Base-by-base conservation (phyloP, 1,140 invertebrate genomes). In the Eumaeus atala region DNA sequence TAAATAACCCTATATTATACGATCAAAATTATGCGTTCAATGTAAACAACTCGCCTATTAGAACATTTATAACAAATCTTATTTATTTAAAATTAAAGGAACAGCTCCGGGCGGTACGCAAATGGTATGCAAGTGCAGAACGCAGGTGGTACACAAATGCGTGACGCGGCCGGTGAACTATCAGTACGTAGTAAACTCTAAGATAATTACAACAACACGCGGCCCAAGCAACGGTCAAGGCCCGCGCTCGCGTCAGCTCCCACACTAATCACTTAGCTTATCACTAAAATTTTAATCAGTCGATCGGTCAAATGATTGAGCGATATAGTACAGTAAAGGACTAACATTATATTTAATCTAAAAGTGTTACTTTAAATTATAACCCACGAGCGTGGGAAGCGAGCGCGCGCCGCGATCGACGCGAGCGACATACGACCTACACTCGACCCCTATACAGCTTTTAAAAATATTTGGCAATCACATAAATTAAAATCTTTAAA, bases 281-380 rank as follows among this genome's bases (percentile, higher is more conserved):
- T 70, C 75, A 87, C 81, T 87, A 87, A 84, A 84, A 84, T 87
- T 87, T 84, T 87, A 87, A 84, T 87, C 84, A 87, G 84, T 87
- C 84, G 78, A 87, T 84, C 84, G 84, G 77, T 84, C 84, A 84
- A 86, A 82, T 72, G 76, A 83, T 87, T 84, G 84, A 87, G 79
- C 84, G 84, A 84, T 87, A 84, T 81, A 83, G 73, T 84, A 87
- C 78, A 87, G 81, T 84, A 87, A 83, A 84, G 77, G 84, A 87
- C 84, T 84, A 87, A 87, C 65, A 87, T 87, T 87, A 87, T 84
- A 86, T 84, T 84, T 87, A 87, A 87, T 86, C 84, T 84, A 87
- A 84, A 77, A 84, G 74, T 83, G 78, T 85, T 84, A 85, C 72
- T 80, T 87, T 84, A 87, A 84, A 87, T 83, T 74, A 84, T 84